Base-by-base conservation (phyloP, 35 echinoderm and acorn worm species). In the Apostichopus japonicus region DNA sequence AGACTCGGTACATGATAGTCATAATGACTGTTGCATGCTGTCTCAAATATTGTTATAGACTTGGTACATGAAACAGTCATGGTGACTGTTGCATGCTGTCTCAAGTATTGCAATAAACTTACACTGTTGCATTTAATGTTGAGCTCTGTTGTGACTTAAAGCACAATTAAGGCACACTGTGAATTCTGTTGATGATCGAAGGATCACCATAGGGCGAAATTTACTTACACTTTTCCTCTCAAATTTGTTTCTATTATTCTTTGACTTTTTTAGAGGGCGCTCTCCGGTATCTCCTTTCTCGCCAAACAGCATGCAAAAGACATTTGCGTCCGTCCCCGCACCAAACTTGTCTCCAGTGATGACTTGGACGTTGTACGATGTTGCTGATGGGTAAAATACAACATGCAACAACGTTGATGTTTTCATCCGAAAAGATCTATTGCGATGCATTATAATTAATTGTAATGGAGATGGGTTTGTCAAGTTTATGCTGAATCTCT, bases 331-430 rank as follows among this genome's bases (percentile, higher is more conserved):
- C 6, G 97, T 99, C 14, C 97, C 97, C 2, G 95, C 97, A 77
- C 95, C 95, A 92, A 99, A 99, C 83, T 99, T 99, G 86, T 99
- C 97, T 11, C 95, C 88, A 19, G 97, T 99, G 87, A 94, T 63
- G 5, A 99, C 94, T 24, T 58, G 73, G 9, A 99, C 93, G 44
- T 96, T 96, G 93, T 99, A 99, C 23, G 94, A 96, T 23, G 90
- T 79, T 24, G 96, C 97, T 99, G 92, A 65, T 19, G 9, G 63
- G 10, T 11, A 67, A 67, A 19, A 19, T 67, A 19, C 0, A 10
- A 65, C 7, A 67, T 44, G 2, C 33, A 44, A 44, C 2, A 4
- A 44, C 33, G 4, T 44, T 44, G 33, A 44, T 44, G 33, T 44
- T 44, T 44, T 44, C 33, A 44, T 44, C 33, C 33, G 2, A 44